phyloP scores from a whole-genome alignment of 2,888 invertebrate genomes.

The Oscheius sp. region DNA sequence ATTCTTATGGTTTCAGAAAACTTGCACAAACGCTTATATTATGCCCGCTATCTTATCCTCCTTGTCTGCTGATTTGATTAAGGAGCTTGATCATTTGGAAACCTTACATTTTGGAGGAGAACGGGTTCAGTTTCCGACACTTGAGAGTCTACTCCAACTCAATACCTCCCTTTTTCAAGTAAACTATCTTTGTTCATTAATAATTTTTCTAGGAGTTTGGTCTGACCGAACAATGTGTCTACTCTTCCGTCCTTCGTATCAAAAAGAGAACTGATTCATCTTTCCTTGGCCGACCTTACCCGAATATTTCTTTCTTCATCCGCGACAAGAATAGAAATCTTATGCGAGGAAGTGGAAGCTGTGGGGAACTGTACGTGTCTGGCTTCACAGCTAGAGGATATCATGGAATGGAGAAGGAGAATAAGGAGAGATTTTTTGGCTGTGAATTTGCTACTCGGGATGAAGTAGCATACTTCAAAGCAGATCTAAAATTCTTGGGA shows the following conservation, averaged over 20 bases:
- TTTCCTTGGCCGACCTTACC: constrained; percentile 42
- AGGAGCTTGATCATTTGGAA: constrained; percentile 25
- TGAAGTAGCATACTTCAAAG: background rate
- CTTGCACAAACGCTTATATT: constrained; percentile 55
- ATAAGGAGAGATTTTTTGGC: constrained; percentile 1
- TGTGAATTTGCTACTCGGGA: constrained; percentile 36
- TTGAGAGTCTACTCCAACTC: background rate
- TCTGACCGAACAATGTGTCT: constrained; percentile 62
- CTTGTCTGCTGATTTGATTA: background rate
- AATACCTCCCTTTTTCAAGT: constrained; percentile 11
- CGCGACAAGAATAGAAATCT: constrained; percentile 17
- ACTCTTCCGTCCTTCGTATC: constrained; percentile 44
- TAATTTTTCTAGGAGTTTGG: constrained; percentile 55
- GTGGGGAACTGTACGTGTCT: constrained; percentile 13
- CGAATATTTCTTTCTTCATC: constrained; percentile 32
- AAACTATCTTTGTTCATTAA: background rate
- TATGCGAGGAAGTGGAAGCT: background rate
- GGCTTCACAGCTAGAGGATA: constrained; percentile 15
- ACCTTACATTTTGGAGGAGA: constrained; percentile 59
- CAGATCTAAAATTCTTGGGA: constrained; percentile 44
- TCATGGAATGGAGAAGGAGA: constrained; percentile 14
- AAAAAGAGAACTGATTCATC: constrained; percentile 15
- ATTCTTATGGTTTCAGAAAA: background rate
- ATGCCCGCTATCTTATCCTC: constrained; percentile 60
- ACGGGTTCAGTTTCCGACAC: constrained; percentile 23